A percentile compares a stretch with the other conserved stretches of the same genome.
Evolutionary conservation across 2,113 vertebrate genomes (phyloP).

Genomic region (Orthonyx spaldingii): DNA sequence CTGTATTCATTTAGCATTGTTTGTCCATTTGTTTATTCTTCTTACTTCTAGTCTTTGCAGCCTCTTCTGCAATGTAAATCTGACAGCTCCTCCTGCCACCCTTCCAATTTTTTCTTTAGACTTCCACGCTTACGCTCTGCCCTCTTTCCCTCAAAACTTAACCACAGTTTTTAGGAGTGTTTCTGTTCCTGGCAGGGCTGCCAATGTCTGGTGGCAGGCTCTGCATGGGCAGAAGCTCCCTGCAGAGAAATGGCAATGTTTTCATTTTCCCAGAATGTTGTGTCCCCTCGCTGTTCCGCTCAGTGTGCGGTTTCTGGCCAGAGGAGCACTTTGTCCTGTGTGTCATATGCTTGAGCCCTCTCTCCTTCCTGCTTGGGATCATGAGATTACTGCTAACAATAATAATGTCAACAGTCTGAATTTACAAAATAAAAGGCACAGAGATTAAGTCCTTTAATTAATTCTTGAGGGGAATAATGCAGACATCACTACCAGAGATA

Average conservation of each 20-base stretch:
- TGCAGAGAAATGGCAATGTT: background rate
- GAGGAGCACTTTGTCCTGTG: background rate
- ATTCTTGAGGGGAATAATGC: background rate
- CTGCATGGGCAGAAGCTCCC: background rate
- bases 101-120: background rate
- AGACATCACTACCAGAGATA: background rate
- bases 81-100: background rate
- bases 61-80: background rate
- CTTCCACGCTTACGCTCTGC: background rate
- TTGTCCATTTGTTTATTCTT: background rate
- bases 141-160: background rate
- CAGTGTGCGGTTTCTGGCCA: background rate
- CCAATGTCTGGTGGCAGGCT: background rate
- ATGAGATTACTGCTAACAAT: background rate
- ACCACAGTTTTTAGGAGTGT: background rate
- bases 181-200: background rate
- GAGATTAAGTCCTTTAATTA: slow-evolving; percentile 22
- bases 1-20: background rate
- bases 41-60: background rate
- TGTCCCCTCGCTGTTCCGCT: background rate
- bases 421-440: slow-evolving; percentile 23
- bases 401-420: background rate
- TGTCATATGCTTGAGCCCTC: background rate
- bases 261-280: background rate
- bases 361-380: slow-evolving; percentile 7